Base-by-base conservation (phyloP, 2,113 vertebrate species). In the Limanda limanda region DNA sequence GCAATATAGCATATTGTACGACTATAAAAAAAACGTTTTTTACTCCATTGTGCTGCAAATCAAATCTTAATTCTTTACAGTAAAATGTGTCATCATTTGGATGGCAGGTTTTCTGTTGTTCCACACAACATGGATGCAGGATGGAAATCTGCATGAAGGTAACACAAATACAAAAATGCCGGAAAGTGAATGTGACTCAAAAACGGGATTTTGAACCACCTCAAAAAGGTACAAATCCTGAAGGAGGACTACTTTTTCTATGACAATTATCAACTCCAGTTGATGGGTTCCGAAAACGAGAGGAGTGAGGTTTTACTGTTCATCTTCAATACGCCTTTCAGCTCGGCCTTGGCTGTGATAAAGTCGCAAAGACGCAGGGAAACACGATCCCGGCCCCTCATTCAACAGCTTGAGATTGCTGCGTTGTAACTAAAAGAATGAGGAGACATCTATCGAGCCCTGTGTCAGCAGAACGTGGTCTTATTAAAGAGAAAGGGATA, bases 401-500 rank as follows among this genome's bases (percentile, higher is more conserved):
- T 72, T 71, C 0, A 4, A 60, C 35, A 60, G 54, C 55, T 77
- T 75, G 7, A 74, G 61, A 76, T 57, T 0, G 31, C 45, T 51
- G 70, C 66, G 75, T 85, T 75, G 61, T 55, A 79, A 82, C 55
- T 52, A n/a, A 71, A 77, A 61, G 59, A 71, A 74, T 37, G 56
- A 71, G 37, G 47, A 68, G 69, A 71, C n/a, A 23, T 81, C 75
- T 55, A 76, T 55, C 58, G 51, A 76, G 72, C 54, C 58, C 52
- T 23, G 59, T 81, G 76, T 77, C 77, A 61, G 77, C 79, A 79
- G 70, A 81, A 83, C 58, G 62, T 60, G 51, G 48, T 57, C 74
- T 70, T 73, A 86, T 81, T 87, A 84, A 68, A 79, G 58, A 79
- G 64, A 84, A 78, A 83, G 70, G 56, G 35, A 82, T 54, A 76